Evolutionary conservation across 2,113 vertebrate species (phyloP).

Genomic region (Euleptes europaea): DNA sequence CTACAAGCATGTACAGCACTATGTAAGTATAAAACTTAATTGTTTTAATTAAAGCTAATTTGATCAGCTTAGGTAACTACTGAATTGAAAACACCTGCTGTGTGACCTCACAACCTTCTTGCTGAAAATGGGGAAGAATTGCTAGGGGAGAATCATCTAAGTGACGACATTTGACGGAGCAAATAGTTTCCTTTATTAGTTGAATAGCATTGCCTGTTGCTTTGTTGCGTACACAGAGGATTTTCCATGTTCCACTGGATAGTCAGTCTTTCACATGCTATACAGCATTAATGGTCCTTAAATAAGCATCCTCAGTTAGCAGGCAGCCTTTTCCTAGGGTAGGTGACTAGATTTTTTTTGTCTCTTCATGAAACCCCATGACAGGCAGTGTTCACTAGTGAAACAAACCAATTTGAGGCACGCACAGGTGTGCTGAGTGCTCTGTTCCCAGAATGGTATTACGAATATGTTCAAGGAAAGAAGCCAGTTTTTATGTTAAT

Average conservation of each 20-base stretch:
- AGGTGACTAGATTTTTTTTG: neutral
- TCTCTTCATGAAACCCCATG: neutral
- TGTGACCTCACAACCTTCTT: neutral
- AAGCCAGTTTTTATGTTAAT: no score
- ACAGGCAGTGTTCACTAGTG: neutral
- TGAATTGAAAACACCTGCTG: neutral
- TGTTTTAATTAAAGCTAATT: constrained; percentile 22
- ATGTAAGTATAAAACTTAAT: constrained; percentile 23
- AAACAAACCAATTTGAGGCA: no score
- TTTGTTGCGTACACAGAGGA: neutral
- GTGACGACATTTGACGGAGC: neutral
- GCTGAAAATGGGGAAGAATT: neutral
- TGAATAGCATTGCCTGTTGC: neutral
- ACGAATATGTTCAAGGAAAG: no score
- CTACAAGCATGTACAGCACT: constrained; percentile 11
- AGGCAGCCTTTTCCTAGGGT: neutral
- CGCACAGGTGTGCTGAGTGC: no score
- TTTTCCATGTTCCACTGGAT: neutral
- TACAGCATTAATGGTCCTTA: neutral
- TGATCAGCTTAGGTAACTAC: constrained; percentile 7
- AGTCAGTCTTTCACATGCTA: neutral
- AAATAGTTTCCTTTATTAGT: neutral
- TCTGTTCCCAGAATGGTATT: no score
- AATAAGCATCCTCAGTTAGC: neutral
- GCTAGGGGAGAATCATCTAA: neutral